Evolutionary conservation across 2,797 vertebrate genomes (phyloP).

Genomic region (Sebastes jordani): DNA sequence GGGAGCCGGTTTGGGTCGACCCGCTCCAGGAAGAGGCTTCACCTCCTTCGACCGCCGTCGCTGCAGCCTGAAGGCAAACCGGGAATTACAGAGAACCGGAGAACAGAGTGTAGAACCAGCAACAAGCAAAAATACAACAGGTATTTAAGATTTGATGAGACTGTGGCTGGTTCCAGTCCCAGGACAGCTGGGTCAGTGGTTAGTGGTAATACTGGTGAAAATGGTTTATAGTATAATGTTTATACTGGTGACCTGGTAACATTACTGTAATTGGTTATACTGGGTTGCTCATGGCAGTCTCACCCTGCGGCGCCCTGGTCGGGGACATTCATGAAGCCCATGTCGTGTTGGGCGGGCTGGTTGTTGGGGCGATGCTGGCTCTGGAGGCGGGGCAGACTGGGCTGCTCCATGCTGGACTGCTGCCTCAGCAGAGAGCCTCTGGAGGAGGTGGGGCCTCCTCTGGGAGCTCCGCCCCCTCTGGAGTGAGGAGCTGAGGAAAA

Average conservation of each 20-base stretch:
- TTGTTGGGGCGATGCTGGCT: constrained; percentile 25
- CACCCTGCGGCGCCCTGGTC: constrained; percentile 88
- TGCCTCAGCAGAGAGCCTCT: constrained; percentile 77
- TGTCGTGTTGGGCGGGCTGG: constrained; percentile 51
- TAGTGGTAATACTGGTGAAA: too few species aligned
- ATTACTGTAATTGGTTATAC: background rate
- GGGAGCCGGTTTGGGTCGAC: constrained; percentile 80
- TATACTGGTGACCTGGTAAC: background rate
- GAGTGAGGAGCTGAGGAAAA: constrained; percentile 1
- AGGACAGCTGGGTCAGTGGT: background rate
- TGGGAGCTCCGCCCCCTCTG: constrained; percentile 8
- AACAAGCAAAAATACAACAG: background rate
- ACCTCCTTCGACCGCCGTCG: constrained; percentile 84
- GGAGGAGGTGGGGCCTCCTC: constrained; percentile 17
- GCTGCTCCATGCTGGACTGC: constrained; percentile 86
- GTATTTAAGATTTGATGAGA: background rate
- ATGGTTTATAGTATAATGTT: background rate
- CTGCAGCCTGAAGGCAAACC: constrained; percentile 72
- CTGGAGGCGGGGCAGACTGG: constrained; percentile 81
- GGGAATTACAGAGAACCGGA: background rate
- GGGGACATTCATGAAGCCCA: constrained; percentile 87
- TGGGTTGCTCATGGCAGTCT: constrained; percentile 16
- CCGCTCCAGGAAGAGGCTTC: constrained; percentile 81
- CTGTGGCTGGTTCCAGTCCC: background rate
- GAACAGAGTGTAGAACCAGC: background rate